Percentiles rank a stretch among this genome's conserved stretches.
These are phyloP conservation scores for Vireo altiloquus DNA, from an alignment of 2,113 vertebrate genomes.

Conservation along the genomic window DNA sequence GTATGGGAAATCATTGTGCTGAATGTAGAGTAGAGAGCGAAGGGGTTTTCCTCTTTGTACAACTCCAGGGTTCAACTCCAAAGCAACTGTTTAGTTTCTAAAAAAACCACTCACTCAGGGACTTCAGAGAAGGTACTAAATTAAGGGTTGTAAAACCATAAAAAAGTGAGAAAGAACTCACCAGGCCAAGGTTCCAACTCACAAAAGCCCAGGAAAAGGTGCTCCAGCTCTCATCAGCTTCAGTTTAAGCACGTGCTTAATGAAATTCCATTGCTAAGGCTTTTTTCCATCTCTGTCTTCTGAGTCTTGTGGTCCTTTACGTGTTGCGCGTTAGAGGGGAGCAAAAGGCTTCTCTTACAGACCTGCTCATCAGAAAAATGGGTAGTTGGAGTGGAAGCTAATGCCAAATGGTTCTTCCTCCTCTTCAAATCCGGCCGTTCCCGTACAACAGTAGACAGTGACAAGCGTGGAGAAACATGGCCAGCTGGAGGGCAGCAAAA, in stretches of 20 bases:
- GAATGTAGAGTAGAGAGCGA: neutral
- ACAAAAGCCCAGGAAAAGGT: neutral
- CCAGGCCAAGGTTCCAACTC: neutral
- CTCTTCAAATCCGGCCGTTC: neutral
- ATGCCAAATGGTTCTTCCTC: neutral
- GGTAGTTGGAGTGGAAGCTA: neutral
- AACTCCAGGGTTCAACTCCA: neutral
- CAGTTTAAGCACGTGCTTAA: neutral
- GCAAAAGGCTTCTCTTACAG: neutral
- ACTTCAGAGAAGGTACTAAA: neutral
- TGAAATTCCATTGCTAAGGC: neutral
- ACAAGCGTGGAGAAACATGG: neutral
- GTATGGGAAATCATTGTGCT: neutral
- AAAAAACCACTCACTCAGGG: neutral
- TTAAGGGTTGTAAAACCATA: neutral
- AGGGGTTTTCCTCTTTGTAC: neutral
- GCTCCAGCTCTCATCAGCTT: neutral
- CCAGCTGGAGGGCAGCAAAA: conserved; percentile 46
- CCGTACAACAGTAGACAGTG: neutral
- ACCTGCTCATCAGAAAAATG: neutral
- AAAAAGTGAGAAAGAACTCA: neutral
- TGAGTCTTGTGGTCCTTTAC: neutral
- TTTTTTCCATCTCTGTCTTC: neutral
- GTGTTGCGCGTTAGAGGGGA: neutral
- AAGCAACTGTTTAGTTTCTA: neutral